These are phyloP conservation scores for Ostrea edulis DNA, from an alignment of 1,140 invertebrate genomes.

Conservation along the genomic window DNA sequence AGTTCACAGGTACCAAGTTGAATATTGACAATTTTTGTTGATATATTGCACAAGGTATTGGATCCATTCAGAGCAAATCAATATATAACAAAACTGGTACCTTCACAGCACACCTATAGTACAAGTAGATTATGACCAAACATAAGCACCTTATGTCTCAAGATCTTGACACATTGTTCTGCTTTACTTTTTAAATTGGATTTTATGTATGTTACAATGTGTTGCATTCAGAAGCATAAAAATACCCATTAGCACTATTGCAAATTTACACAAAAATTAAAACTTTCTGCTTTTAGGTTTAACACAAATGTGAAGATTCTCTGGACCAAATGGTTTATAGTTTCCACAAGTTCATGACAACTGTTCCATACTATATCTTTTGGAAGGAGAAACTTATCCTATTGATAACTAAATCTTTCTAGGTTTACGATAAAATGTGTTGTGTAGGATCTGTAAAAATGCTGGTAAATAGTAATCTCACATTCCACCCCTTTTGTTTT, in stretches of 20 bases:
- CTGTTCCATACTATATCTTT: background rate
- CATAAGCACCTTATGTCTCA: conserved; percentile 32
- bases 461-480: too few relatives aligned
- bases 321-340: conserved; percentile 1
- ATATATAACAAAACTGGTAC: background rate
- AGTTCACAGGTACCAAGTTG: background rate
- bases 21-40: background rate
- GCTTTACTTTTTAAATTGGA: conserved; percentile 28
- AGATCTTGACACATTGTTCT: background rate
- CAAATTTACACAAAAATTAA: background rate
- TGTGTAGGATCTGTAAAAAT: background rate
- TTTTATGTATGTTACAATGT: conserved; percentile 1
- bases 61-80: conserved; percentile 2
- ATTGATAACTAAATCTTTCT: background rate
- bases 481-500: too few relatives aligned
- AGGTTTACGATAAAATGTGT: background rate
- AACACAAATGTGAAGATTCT: background rate
- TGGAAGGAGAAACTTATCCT: background rate
- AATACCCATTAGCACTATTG: background rate
- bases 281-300: too few relatives aligned
- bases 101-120: background rate
- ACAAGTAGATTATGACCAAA: background rate
- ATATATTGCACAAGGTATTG: background rate
- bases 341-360: background rate
- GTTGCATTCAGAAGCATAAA: conserved; percentile 8